phyloP scores from a whole-genome alignment of 2,888 invertebrate genomes.

The Mythimna pallens region DNA sequence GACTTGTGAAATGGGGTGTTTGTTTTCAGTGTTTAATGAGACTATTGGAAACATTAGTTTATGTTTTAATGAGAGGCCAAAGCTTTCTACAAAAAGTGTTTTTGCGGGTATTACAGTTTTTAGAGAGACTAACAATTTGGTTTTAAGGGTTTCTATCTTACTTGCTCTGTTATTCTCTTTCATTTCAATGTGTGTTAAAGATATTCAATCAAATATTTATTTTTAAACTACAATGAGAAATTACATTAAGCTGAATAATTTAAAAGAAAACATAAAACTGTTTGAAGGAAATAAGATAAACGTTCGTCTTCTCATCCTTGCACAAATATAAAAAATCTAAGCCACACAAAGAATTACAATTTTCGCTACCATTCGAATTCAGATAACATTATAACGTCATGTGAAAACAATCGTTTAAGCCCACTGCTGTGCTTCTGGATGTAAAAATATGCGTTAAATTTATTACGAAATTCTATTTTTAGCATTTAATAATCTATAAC shows the following conservation, averaged over 20 bases:
- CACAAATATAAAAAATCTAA: slow-evolving; percentile 73
- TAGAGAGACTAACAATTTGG: no score
- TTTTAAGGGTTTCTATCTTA: no score
- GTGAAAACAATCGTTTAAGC: slow-evolving; percentile 24
- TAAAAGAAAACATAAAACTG: slow-evolving; percentile 47
- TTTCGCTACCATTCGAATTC: slow-evolving; percentile 65
- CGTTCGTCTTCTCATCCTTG: slow-evolving; percentile 59
- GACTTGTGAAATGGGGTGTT: background rate
- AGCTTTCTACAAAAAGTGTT: background rate
- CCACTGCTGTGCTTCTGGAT: slow-evolving; percentile 8
- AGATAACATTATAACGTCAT: slow-evolving; percentile 72
- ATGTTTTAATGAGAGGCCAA: background rate
- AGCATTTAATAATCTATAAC: no score
- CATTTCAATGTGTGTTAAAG: background rate
- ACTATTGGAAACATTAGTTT: background rate
- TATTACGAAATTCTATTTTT: background rate
- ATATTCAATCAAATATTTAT: slow-evolving; percentile 24
- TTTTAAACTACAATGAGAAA: slow-evolving; percentile 12
- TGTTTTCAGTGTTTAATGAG: background rate
- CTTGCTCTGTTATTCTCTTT: background rate
- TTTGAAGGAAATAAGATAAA: slow-evolving; percentile 57
- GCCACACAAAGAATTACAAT: slow-evolving; percentile 66
- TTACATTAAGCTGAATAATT: slow-evolving; percentile 40
- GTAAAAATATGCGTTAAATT: background rate
- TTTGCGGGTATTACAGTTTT: no score